A percentile compares a stretch with the other conserved stretches of the same genome.
Conservation (phyloP, 2,888 invertebrate genomes). For the Athalia circularis region DNA sequence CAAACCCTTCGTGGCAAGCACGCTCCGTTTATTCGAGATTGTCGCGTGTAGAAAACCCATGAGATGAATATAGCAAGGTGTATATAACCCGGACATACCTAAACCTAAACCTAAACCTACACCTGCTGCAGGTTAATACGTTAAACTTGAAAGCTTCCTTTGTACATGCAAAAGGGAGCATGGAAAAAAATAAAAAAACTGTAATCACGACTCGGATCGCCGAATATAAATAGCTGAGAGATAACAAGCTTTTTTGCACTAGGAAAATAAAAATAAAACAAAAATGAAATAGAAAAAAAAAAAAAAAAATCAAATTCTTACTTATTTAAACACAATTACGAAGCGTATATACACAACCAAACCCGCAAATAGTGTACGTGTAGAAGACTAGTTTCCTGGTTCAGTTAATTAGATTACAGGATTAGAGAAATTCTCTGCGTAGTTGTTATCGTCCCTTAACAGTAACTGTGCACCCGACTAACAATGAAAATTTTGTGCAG, state of each 20-base stretch:
- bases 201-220: too few relatives aligned
- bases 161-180: not conserved
- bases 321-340: too few relatives aligned
- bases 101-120: not conserved
- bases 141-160: slow-evolving; percentile 10
- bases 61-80: slow-evolving; percentile 10
- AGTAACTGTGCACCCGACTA: not conserved
- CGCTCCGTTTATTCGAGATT: not conserved
- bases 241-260: not conserved
- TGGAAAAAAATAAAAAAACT: too few relatives aligned
- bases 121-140: too few relatives aligned
- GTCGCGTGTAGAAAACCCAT: not conserved
- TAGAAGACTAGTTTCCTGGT: not conserved
- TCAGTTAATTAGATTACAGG: slow-evolving; percentile 6
- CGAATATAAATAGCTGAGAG: not conserved
- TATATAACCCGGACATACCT: not conserved
- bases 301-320: too few relatives aligned
- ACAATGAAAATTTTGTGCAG: slow-evolving; percentile 20
- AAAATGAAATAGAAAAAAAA: too few relatives aligned
- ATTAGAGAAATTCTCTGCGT: slow-evolving; percentile 8
- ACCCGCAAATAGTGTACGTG: not conserved
- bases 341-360: too few relatives aligned
- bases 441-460: slow-evolving; percentile 41
- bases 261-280: too few relatives aligned
- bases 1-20: not conserved